Evolutionary conservation across 2,797 vertebrate species (phyloP).

Genomic region (Tapirus indicus): DNA sequence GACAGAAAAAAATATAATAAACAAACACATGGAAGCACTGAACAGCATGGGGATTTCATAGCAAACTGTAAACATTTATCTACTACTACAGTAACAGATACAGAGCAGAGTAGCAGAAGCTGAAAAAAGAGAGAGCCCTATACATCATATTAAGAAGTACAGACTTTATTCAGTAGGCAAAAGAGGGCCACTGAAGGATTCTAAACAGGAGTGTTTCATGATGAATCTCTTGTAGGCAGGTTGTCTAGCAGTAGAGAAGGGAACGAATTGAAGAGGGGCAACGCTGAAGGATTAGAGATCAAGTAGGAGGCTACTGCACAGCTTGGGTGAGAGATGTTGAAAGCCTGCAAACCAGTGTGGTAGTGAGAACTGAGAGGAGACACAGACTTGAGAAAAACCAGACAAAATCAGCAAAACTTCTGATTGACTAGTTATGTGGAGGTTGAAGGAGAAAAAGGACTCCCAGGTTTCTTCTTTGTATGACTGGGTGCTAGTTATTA

Average conservation of each 20-base stretch:
- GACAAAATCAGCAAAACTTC: neutral
- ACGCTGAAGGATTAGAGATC: too few relatives aligned
- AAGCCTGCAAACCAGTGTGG: neutral
- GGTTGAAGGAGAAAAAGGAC: neutral
- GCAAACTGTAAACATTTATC: neutral
- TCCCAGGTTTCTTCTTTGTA: neutral
- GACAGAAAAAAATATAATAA: too few relatives aligned
- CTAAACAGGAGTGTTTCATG: neutral
- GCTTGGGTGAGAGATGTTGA: neutral
- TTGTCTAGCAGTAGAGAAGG: neutral
- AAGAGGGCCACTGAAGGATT: neutral
- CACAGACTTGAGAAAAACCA: neutral
- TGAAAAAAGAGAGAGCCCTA: neutral
- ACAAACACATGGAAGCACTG: too few relatives aligned
- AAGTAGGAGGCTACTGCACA: neutral
- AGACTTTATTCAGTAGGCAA: neutral
- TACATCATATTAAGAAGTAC: neutral
- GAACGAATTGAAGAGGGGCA: too few relatives aligned
- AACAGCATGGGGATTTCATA: too few relatives aligned
- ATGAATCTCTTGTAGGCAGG: neutral
- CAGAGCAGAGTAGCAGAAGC: neutral
- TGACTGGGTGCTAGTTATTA: neutral
- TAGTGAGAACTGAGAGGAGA: neutral
- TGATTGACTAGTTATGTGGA: neutral
- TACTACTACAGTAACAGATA: neutral